Base-by-base conservation (phyloP, 2,113 vertebrate species). In the Equus przewalskii region DNA sequence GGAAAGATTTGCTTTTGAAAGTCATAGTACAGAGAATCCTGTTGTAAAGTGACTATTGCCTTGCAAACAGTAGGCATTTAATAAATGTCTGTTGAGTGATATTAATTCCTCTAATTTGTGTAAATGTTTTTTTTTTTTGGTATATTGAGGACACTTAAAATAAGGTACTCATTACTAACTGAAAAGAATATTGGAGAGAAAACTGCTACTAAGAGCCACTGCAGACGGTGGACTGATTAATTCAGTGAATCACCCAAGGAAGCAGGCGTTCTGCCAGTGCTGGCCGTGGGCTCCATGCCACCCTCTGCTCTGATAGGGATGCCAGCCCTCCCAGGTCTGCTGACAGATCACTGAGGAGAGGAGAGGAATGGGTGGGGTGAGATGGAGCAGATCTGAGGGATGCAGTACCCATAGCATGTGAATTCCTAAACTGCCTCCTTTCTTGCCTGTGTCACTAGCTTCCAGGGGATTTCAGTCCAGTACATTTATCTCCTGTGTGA, bases 221-320 rank as follows among this genome's bases (percentile, higher is more conserved):
- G 76, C 92, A 96, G 86, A 83, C 76, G 36, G 33, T 36, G 26
- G 89, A 89, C 65, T 97, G 93, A 97, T 96, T 97, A 97, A 98
- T 85, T 97, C 84, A 94, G 83, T 83, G 87, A 96, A 51, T 95
- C 96, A 96, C 92, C 79, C 64, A 22, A 94, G 58, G 93, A 98
- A 94, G 87, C 5, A 1, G 83, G 92, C 69, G 22, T 90, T 85
- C 95, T 96, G 95, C 94, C 97, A 97, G 82, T 1, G 65, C 95
- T 33, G 96, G 90, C 95, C 97, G 0, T 1, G 65, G 96, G 92
- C 80, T 97, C 60, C 46, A 84, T 70, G 93, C 97, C 94, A 87
- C 94, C 46, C 86, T 93, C 86, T 86, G 78, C 80, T 96, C 96
- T 84, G 95, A 80, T 60, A 28, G 54, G 33, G 28, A 84, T 96